Evolutionary conservation across 92 coral and sea anemone species (phyloP), one percentile per base, ranked within the genome.

Genomic region (Porites cylindrica): DNA sequence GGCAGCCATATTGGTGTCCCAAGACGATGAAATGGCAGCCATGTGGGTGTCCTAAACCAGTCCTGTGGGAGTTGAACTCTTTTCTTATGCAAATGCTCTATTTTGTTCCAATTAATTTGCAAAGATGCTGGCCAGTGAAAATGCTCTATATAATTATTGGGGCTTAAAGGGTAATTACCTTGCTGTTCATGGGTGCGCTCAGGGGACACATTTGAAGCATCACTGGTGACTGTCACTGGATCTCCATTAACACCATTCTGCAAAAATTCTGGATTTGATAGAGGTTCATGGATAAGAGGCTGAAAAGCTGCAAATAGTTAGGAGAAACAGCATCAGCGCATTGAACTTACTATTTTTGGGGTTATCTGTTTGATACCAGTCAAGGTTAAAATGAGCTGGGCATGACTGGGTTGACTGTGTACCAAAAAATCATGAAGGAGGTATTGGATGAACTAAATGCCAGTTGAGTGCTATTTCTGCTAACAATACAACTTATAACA

Each of bases 261-360:
- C 24, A 72, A 71, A 29, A 38, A 60, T 19, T 73, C 87, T 21
- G 81, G 80, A 54, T 73, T 83, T 20, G 96, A 95, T 14, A 95
- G 85, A 20, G 98, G 98, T 82, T 95, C 98, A 77, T 95, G 98
- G 85, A 95, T 95, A n/a, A 95, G 88, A 14, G 98, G 98, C 88
- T 93, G 95, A 79, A 95, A 95, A 53, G 81, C 98, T 95, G 83
- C 6, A 20, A 38, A 38, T 38, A 38, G 4, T 38, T 8, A 0
- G 47, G 5, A 81, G 66, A 23, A 16, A 29, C 11, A 50, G 32
- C 6, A 53, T n/a, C 20, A 8, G 61, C 6, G 12, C 4, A 7
- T 3, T 18, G 10, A 17, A 21, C 6, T 58, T 3, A 59, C 68
- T 23, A 11, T 47, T 10, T 1, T 24, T 7, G 3, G 16, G 0